A percentile compares a stretch with the other conserved stretches of the same genome.
Conservation (phyloP, 2,797 vertebrate species). For the Esox masquinongy region DNA sequence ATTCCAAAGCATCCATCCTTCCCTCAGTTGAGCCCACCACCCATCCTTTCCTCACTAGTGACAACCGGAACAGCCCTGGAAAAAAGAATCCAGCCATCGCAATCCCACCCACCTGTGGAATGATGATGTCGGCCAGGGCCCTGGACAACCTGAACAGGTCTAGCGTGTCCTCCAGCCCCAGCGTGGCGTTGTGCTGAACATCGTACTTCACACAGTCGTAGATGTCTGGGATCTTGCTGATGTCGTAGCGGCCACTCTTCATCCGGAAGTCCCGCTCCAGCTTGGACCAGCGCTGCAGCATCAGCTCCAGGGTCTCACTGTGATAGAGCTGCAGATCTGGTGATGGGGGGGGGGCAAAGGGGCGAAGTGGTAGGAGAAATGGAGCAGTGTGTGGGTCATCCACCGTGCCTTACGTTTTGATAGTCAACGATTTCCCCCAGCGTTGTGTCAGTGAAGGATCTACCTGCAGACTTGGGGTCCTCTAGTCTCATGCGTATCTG, state of each 20-base stretch:
- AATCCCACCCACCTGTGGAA: constrained; percentile 86
- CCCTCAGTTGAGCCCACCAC: neutral
- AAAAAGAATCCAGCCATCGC: neutral
- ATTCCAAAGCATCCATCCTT: neutral
- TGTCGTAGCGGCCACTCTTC: constrained; percentile 95
- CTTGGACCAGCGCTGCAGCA: constrained; percentile 98
- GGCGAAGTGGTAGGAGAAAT: neutral
- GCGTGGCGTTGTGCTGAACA: constrained; percentile 88
- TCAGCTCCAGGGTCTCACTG: constrained; percentile 94
- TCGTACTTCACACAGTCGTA: constrained; percentile 99
- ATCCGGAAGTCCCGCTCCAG: constrained; percentile 94
- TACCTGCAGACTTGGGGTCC: constrained; percentile 93
- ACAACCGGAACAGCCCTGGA: constrained; percentile 89
- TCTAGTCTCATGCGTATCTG: constrained; percentile 91
- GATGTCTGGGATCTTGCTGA: constrained; percentile 98
- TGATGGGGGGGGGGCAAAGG: neutral
- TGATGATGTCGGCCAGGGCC: constrained; percentile 92
- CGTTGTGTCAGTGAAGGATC: neutral
- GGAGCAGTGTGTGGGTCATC: neutral
- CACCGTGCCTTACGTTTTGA: neutral
- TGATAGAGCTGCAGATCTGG: constrained; percentile 96
- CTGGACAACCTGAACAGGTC: constrained; percentile 92
- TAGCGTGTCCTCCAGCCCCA: constrained; percentile 89
- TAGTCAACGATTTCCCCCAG: neutral
- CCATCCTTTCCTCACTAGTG: constrained; percentile 48